Base-by-base conservation (phyloP, 2,113 vertebrate genomes). In the Axis porcinus region DNA sequence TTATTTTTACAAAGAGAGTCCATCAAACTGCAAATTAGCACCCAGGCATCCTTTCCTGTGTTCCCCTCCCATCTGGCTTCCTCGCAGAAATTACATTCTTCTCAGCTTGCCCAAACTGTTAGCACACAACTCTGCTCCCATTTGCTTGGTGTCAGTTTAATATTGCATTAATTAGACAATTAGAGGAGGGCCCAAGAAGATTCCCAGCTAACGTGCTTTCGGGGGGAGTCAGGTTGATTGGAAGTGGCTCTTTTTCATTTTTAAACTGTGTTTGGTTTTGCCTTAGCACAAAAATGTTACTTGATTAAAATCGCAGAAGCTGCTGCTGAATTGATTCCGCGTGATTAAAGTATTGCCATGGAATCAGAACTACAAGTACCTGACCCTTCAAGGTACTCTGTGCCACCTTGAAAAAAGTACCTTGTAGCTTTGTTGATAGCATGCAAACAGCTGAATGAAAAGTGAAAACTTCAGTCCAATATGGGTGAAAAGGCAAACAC, bases 1-100 rank as follows among this genome's bases (percentile, higher is more conserved):
- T 97, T 98, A 98, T 98, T 98, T 98, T 98, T 97, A 94, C 89
- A 95, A 95, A 97, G 70, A 92, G 91, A 94, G 96, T 96, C 96
- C 95, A 7, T 97, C 97, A 97, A 97, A 95, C 96, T 91, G 86
- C 96, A 97, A 97, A 98, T 98, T 97, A 98, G 95, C 97, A 97
- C 97, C 95, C 91, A 84, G n/a, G 16, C 52, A 70, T 93, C 89
- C 95, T 86, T 96, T 95, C 95, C 91, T 91, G 86, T 84, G 92
- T n/a, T 97, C 94, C 78, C 36, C 76, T 43, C 62, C 97, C 98
- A 95, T 97, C 79, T 97, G 92, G 81, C 94, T 96, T 88, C 76
- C 55, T 11, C 62, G 27, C 92, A 62, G 57, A 97, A 97, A 95
- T 97, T 97, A 43, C 67, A 92, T 97, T 94, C 76, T n/a, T 91